These are phyloP conservation scores for Littorina saxatilis DNA, from an alignment of 1,140 invertebrate species.

Conservation along the genomic window DNA sequence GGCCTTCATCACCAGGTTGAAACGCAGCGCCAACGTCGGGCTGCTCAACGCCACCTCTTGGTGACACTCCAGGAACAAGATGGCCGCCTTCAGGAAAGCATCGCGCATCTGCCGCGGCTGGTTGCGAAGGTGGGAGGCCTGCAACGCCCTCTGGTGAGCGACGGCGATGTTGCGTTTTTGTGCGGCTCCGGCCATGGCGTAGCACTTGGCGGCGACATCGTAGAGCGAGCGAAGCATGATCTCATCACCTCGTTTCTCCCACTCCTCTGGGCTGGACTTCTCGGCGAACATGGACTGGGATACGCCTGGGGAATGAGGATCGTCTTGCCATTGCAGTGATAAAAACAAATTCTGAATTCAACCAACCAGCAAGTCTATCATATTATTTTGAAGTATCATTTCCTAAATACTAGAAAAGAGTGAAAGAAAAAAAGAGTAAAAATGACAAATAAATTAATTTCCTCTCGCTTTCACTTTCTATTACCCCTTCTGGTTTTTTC, in stretches of 20 bases:
- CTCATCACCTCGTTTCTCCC: slow-evolving; percentile 64
- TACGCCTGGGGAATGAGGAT: background rate
- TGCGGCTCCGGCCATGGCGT: slow-evolving; percentile 48
- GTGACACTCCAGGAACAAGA: slow-evolving; percentile 62
- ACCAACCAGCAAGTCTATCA: too few relatives aligned
- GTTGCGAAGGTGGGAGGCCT: slow-evolving; percentile 56
- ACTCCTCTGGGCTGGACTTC: slow-evolving; percentile 62
- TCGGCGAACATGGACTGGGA: slow-evolving; percentile 61
- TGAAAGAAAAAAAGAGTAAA: too few relatives aligned
- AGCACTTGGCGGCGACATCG: slow-evolving; percentile 69
- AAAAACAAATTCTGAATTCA: too few relatives aligned
- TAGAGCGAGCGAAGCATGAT: slow-evolving; percentile 66
- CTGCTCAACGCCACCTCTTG: background rate
- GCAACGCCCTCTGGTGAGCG: slow-evolving; percentile 63
- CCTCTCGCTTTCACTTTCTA: too few relatives aligned
- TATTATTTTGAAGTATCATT: too few relatives aligned
- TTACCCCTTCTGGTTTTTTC: too few relatives aligned
- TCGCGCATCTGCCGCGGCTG: slow-evolving; percentile 61
- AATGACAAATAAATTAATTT: too few relatives aligned
- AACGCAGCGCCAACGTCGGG: background rate
- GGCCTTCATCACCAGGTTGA: slow-evolving; percentile 50
- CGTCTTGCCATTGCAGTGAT: too few relatives aligned
- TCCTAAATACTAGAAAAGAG: too few relatives aligned
- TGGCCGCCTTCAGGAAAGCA: slow-evolving; percentile 61
- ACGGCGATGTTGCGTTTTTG: slow-evolving; percentile 59